These are phyloP conservation scores for Ypsolopha sequella DNA, from an alignment of 2,888 invertebrate genomes.

Conservation along the genomic window DNA sequence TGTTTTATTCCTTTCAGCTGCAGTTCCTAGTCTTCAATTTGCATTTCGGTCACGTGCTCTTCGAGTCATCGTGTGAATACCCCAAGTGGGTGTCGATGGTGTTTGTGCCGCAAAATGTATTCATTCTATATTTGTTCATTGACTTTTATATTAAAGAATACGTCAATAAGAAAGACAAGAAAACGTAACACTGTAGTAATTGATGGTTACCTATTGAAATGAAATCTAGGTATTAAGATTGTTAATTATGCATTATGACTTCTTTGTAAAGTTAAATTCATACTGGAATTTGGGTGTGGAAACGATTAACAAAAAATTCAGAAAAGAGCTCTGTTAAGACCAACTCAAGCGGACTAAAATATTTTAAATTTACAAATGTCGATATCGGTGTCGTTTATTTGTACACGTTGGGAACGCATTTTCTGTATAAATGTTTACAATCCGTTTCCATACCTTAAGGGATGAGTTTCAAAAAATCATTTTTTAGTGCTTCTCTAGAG, in stretches of 20 bases:
- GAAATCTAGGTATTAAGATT: background rate
- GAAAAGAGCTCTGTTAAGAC: too few relatives aligned
- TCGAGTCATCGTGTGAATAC: constrained; percentile 72
- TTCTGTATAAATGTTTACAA: too few relatives aligned
- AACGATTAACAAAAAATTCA: too few relatives aligned
- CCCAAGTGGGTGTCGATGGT: constrained; percentile 70
- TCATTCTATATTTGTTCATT: constrained; percentile 75
- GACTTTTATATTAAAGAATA: constrained; percentile 81
- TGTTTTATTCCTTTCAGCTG: constrained; percentile 30
- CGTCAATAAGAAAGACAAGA: constrained; percentile 50
- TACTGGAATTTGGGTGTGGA: too few relatives aligned
- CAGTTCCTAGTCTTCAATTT: constrained; percentile 76
- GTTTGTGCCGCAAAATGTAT: constrained; percentile 75
- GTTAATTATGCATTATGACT: background rate
- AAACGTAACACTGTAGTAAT: constrained; percentile 5
- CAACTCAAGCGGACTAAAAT: too few relatives aligned
- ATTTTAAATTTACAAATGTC: too few relatives aligned
- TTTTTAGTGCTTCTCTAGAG: too few relatives aligned
- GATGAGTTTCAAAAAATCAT: too few relatives aligned
- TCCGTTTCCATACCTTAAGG: too few relatives aligned
- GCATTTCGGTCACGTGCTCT: constrained; percentile 68
- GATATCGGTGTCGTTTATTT: too few relatives aligned
- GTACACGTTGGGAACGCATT: too few relatives aligned
- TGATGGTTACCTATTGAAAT: background rate
- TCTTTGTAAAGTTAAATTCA: too few relatives aligned